Percentiles rank a stretch among this genome's conserved stretches.
phyloP scores from a whole-genome alignment of 2,888 invertebrate genomes.

The Agriopis aurantiaria region DNA sequence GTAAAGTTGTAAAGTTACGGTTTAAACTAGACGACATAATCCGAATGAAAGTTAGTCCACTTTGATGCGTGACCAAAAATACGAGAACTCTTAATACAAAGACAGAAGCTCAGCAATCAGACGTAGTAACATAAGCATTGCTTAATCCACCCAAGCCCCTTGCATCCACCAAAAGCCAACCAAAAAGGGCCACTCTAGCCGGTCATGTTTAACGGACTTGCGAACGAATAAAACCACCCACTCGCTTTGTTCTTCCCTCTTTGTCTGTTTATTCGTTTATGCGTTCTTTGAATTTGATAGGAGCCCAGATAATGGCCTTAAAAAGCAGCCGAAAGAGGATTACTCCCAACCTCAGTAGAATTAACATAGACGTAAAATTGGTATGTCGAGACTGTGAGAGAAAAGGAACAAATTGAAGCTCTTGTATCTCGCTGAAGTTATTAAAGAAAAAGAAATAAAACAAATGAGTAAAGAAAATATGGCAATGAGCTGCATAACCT shows the following conservation, averaged over 20 bases:
- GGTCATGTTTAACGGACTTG: slow-evolving; percentile 33
- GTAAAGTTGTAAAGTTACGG: neutral
- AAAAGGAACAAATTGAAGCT: slow-evolving; percentile 15
- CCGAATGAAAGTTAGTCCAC: slow-evolving; percentile 1
- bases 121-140: slow-evolving; percentile 31
- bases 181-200: slow-evolving; percentile 36
- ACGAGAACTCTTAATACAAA: slow-evolving; percentile 5
- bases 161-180: slow-evolving; percentile 35
- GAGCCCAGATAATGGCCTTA: slow-evolving; percentile 60
- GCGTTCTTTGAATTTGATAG: slow-evolving; percentile 56
- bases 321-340: slow-evolving; percentile 57
- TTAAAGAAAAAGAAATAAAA: too few relatives aligned
- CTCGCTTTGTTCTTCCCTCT: slow-evolving; percentile 42
- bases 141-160: slow-evolving; percentile 31
- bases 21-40: neutral
- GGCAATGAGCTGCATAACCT: neutral
- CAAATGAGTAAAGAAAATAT: neutral
- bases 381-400: slow-evolving; percentile 17
- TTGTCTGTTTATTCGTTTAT: slow-evolving; percentile 55
- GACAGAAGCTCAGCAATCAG: slow-evolving; percentile 16
- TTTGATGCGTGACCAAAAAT: slow-evolving; percentile 4
- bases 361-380: slow-evolving; percentile 37
- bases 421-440: slow-evolving; percentile 1
- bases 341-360: slow-evolving; percentile 40
- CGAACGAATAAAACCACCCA: slow-evolving; percentile 36